Evolutionary conservation across 2,888 invertebrate species (phyloP), one percentile per base, ranked within the genome.

Genomic region (Lasioglossum lativentre): DNA sequence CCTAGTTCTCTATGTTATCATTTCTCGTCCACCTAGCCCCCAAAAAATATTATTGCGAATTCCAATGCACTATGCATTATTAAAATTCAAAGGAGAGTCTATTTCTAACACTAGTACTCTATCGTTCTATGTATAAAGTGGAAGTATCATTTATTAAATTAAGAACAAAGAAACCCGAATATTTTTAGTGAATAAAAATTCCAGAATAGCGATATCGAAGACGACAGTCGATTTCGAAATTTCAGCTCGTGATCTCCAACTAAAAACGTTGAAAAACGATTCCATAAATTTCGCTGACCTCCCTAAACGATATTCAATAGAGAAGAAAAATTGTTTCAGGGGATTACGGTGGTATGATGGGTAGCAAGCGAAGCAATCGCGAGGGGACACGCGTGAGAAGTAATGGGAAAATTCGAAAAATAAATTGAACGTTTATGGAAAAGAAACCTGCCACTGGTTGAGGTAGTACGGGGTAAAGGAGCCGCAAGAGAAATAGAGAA

Each of bases 321-420:
- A 52, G 23, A 52, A 52, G 52, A 52, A 52, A 52, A 52, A 52
- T 52, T 52, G 52, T 52, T 52, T 52, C 52, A 52, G 52, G 52
- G 52, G 52, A 52, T 52, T 52, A 52, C 23, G 52, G 23, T 52
- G 52, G 52, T 52, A n/a, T 52, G 52, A 52, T 52, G 52, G 52
- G 52, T 52, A 23, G 52, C 52, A n/a, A 52, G 23, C 23, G 23
- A 10, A n/a, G 52, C 66, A 30, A 66, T 19, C 34, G 30, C 27
- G 30, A 66, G 30, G 34, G 27, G 19, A 66, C 30, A 6, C 16
- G 16, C 19, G 30, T 16, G 19, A 30, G 66, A 8, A 30, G 30
- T 6, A 19, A 66, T 66, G 16, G 66, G 27, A 34, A 30, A 30
- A 30, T 30, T 66, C 66, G 16, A 66, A 87, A 86, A 86, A 83